Evolutionary conservation across 2,888 invertebrate species (phyloP).

Genomic region (Drosophila cyrtoloma): DNA sequence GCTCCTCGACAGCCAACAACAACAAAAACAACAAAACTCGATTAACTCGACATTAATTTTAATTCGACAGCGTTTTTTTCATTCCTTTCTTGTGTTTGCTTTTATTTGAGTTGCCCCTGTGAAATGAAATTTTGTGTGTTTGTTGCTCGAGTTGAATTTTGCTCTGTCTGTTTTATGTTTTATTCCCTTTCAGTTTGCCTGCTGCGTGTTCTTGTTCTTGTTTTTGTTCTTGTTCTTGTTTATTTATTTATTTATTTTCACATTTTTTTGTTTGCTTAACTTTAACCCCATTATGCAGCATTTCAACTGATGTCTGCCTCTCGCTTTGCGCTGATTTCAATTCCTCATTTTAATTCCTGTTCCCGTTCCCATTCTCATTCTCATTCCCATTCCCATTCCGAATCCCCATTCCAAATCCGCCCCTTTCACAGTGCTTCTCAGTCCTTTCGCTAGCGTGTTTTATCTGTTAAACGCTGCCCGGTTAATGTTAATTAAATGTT

Average conservation of each 20-base stretch:
- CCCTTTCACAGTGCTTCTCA: slow-evolving; percentile 17
- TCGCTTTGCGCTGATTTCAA: slow-evolving; percentile 51
- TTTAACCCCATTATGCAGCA: slow-evolving; percentile 69
- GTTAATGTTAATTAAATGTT: slow-evolving; percentile 57
- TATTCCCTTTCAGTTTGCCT: slow-evolving; percentile 30
- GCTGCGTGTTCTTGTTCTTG: slow-evolving; percentile 29
- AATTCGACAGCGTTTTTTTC: slow-evolving; percentile 80
- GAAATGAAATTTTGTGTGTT: slow-evolving; percentile 52
- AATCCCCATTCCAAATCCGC: slow-evolving; percentile 1
- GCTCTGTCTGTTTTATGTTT: slow-evolving; percentile 52
- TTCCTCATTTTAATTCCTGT: slow-evolving; percentile 49
- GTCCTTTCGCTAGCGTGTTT: slow-evolving; percentile 28
- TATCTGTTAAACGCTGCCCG: slow-evolving; percentile 18
- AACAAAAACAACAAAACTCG: slow-evolving; percentile 81
- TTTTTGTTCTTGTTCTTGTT: slow-evolving; percentile 28
- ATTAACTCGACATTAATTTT: slow-evolving; percentile 84
- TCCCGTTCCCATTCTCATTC: slow-evolving; percentile 5
- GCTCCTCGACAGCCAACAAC: slow-evolving; percentile 52
- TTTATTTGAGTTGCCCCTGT: slow-evolving; percentile 35
- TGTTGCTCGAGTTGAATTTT: slow-evolving; percentile 58
- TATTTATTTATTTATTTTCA: slow-evolving; percentile 35
- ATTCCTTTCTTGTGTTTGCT: slow-evolving; percentile 28
- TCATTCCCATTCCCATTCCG: slow-evolving; percentile 1
- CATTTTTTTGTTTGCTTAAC: slow-evolving; percentile 48
- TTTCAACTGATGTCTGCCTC: slow-evolving; percentile 39